A percentile compares a stretch with the other conserved stretches of the same genome.
These are phyloP conservation scores for Ochotona curzoniae DNA, from an alignment of 2,113 vertebrate species.

Conservation along the genomic window DNA sequence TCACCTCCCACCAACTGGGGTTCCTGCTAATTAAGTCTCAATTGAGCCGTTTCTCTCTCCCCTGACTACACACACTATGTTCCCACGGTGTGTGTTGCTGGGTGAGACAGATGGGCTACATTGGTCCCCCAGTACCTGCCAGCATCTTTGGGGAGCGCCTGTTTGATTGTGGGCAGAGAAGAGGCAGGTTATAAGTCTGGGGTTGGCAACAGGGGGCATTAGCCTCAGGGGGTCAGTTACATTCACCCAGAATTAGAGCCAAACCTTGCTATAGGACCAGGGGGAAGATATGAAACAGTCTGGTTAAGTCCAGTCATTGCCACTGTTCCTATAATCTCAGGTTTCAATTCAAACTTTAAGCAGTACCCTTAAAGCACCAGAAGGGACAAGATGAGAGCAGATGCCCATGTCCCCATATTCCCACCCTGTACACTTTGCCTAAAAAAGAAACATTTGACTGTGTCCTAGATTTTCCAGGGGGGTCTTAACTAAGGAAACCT, in stretches of 20 bases:
- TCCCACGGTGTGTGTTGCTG: slow-evolving; percentile 63
- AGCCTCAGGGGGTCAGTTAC: not conserved
- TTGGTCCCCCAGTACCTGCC: slow-evolving; percentile 46
- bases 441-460: not conserved
- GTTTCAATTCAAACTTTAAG: slow-evolving; percentile 68
- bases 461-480: not conserved
- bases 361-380: slow-evolving; percentile 35
- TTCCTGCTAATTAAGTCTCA: slow-evolving; percentile 81
- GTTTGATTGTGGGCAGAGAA: not conserved
- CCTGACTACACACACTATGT: not conserved
- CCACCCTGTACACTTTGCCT: rapidly evolving
- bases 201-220: not conserved
- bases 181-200: slow-evolving; percentile 63
- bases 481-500: not conserved
- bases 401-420: not conserved
- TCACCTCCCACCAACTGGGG: slow-evolving; percentile 72
- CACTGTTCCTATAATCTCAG: not conserved
- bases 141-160: slow-evolving; percentile 21
- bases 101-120: slow-evolving; percentile 72
- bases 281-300: not conserved
- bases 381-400: not conserved
- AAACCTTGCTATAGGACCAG: slow-evolving; percentile 1
- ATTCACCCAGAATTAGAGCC: slow-evolving; percentile 49
- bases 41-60: slow-evolving; percentile 43
- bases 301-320: not conserved